These are phyloP conservation scores for Anagrus nilaparvatae DNA, from an alignment of 1,140 invertebrate genomes.

Conservation along the genomic window DNA sequence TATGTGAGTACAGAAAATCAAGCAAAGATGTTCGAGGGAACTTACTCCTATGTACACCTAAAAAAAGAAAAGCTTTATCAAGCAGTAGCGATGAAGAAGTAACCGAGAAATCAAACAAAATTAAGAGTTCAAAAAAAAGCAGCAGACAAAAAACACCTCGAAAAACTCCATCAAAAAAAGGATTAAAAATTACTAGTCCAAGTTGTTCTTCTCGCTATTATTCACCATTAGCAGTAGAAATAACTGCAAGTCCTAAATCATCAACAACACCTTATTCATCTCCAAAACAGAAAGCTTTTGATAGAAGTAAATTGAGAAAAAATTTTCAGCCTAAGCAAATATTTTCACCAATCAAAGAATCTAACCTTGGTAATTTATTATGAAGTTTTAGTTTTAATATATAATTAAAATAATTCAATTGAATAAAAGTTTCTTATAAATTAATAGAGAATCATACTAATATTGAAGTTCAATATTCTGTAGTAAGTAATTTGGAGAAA, in stretches of 20 bases:
- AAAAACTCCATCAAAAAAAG: slow-evolving; percentile 19
- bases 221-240: slow-evolving; percentile 10
- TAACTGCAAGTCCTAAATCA: slow-evolving; percentile 1
- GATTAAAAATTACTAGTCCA: slow-evolving; percentile 15
- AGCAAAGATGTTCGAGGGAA: slow-evolving; percentile 3
- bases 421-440: too few relatives aligned
- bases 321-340: slow-evolving; percentile 7
- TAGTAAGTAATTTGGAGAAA: too few relatives aligned
- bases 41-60: slow-evolving; percentile 16
- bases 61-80: slow-evolving; percentile 22
- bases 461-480: too few relatives aligned
- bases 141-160: slow-evolving; percentile 11
- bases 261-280: background rate
- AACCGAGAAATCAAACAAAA: too few relatives aligned
- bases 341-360: slow-evolving; percentile 12
- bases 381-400: too few relatives aligned
- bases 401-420: too few relatives aligned
- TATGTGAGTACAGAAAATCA: slow-evolving; percentile 23
- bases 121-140: slow-evolving; percentile 1
- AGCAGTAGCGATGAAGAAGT: slow-evolving; percentile 9
- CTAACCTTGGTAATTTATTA: slow-evolving; percentile 2
- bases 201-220: slow-evolving; percentile 10
- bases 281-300: background rate
- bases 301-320: background rate
- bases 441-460: too few relatives aligned